Base-by-base conservation (phyloP, 2,113 vertebrate genomes). In the Takifugu bimaculatus region DNA sequence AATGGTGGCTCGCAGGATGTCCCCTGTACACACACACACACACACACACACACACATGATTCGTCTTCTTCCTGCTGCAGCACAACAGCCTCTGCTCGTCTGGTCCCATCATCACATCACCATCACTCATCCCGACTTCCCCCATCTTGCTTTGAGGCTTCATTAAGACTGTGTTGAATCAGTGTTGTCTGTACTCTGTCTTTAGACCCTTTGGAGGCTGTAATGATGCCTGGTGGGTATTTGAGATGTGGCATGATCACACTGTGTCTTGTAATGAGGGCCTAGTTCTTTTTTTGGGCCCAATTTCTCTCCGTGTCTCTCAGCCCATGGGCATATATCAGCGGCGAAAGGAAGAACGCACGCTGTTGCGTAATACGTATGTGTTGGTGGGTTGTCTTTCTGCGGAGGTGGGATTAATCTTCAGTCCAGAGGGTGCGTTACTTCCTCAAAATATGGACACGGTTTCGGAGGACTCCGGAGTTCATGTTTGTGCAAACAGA, bases 221-320 rank as follows among this genome's bases (percentile, higher is more conserved):
- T 89, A 87, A 85, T 86, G 79, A 89, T 84, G 82, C 80, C 86
- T 84, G 67, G 60, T 82, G 85, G 89, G 82, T 83, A 77, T 86
- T 87, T 80, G 70, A 81, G 79, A 77, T 68, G 76, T 78, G 59
- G 72, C 61, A 55, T 71, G 52, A 81, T 81, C 74, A 74, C 70
- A 69, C 80, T 50, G 56, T 2, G 50, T 55, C 68, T 65, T 47
- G 50, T 82, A 85, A 87, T 78, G 84, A 88, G 78, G 81, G 63
- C 63, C 66, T 65, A 35, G 43, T 77, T 77, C 59, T 81, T 85
- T 78, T 85, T 48, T 84, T 78, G 50, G 75, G 75, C 56, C 53
- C 74, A 25, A 43, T 69, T 62, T 80, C 64, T 67, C 57, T 64
- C 48, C 62, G 44, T 69, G 13, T 11, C 20, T 71, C 51, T 55